Percentiles rank a stretch among this genome's conserved stretches.
These are phyloP conservation scores for Cydia splendana DNA, from an alignment of 1,140 invertebrate genomes.

Conservation along the genomic window DNA sequence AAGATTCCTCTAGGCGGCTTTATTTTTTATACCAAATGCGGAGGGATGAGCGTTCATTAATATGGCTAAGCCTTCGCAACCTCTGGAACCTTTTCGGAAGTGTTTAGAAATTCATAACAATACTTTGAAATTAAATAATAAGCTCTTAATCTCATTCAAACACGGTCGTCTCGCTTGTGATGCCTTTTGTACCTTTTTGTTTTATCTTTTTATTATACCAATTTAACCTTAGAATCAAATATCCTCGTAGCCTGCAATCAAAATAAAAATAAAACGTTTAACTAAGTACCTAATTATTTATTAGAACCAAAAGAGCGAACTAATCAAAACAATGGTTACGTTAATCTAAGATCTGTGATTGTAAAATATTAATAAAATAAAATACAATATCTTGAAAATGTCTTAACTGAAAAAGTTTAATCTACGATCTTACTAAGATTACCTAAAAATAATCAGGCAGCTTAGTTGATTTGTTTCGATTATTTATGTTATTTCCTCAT, in stretches of 20 bases:
- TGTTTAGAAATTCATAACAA: slow-evolving; percentile 31
- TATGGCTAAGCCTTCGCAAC: slow-evolving; percentile 32
- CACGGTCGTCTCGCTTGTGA: not conserved
- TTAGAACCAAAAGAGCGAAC: too few species aligned
- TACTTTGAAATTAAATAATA: slow-evolving; percentile 32
- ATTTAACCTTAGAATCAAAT: not conserved
- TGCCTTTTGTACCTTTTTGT: slow-evolving; percentile 22
- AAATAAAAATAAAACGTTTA: not conserved
- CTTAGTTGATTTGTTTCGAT: too few species aligned
- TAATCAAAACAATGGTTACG: too few species aligned
- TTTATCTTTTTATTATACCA: not conserved
- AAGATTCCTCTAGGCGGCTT: slow-evolving; percentile 20
- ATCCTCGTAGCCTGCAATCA: not conserved
- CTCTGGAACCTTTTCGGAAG: slow-evolving; percentile 29
- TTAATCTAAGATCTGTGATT: too few species aligned
- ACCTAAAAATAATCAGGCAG: too few species aligned
- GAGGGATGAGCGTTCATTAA: slow-evolving; percentile 29
- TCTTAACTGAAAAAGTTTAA: too few species aligned
- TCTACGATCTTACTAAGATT: too few species aligned
- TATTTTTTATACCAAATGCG: slow-evolving; percentile 28
- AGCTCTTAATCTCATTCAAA: slow-evolving; percentile 31
- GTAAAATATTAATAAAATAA: too few species aligned
- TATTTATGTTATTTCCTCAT: too few species aligned
- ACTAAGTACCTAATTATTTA: too few species aligned
- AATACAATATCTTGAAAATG: too few species aligned